Evolutionary conservation across 2,888 invertebrate genomes (phyloP), one percentile per base, ranked within the genome.

Genomic region (Trichogramma dendrolimi): DNA sequence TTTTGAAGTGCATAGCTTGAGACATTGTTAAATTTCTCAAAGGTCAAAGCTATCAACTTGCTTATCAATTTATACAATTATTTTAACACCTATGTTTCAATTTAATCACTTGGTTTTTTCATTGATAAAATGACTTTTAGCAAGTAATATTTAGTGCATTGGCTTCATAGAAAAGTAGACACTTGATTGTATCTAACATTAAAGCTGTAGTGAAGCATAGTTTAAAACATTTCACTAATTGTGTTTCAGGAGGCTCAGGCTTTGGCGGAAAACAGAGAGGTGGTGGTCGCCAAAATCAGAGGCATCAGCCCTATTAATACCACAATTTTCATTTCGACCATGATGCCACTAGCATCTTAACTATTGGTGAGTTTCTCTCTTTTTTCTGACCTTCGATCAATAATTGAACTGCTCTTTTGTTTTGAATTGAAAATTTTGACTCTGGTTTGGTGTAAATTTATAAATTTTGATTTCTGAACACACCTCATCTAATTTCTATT

Each of bases 261-360:
- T 90, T 88, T 84, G 89, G 91, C 76, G 92, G 92, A 82, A 92
- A 92, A 84, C 91, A 91, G 83, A 87, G 89, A 80, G 90, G 91
- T 79, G 82, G 83, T 76, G 80, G 79, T 73, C 81, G 81, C 73
- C 80, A 81, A 74, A 91, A 90, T 83, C 91, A 90, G 82, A 88
- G 92, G 86, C 91, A 91, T 84, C 91, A 91, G 83, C 92, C 92
- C 80, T 92, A 92, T 83, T 91, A 89, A 80, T 74, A 75, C 75
- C 76, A 74, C 73, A 75, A 74, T 73, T 73, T 76, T 72, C 72
- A 71, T 77, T 72, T 73, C 74, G 74, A 73, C 76, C 70, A 72
- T 75, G 75, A 75, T 76, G 74, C 73, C 70, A 73, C 71, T 75
- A 69, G 75, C 76, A 76, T 77, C 77, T 75, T 72, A 73, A 78